Conservation (phyloP, 1,140 invertebrate species). For the Brachionus sp. region DNA sequence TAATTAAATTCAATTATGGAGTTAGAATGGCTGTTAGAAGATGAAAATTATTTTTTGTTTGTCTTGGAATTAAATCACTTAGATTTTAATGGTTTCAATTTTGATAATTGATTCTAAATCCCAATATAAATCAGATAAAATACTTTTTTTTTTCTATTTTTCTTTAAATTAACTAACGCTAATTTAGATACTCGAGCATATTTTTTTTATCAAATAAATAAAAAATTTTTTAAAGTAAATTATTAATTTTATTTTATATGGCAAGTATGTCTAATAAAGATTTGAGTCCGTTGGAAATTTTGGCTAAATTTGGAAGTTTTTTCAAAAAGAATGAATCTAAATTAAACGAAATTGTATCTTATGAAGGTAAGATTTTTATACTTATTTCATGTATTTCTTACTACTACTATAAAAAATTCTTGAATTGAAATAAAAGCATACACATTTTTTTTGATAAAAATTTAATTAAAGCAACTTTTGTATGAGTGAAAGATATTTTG, state of each 20-base stretch:
- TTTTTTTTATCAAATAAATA: neutral
- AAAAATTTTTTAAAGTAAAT: neutral
- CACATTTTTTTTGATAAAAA: too few relatives aligned
- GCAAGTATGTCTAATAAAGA: neutral
- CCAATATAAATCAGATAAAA: constrained; percentile 10
- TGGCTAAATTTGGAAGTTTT: constrained; percentile 17
- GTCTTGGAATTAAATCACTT: constrained; percentile 18
- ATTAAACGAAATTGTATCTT: neutral
- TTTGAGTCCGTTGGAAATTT: neutral
- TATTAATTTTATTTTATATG: neutral
- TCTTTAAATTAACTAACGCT: neutral
- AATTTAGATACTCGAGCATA: neutral
- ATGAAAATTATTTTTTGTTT: neutral
- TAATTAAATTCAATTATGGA: neutral
- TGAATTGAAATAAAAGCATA: too few relatives aligned
- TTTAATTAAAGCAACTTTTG: too few relatives aligned
- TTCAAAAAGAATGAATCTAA: constrained; percentile 18
- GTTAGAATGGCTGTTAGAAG: neutral
- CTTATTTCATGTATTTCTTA: neutral
- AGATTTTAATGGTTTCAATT: constrained; percentile 19
- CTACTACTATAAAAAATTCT: too few relatives aligned
- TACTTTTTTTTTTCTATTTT: neutral
- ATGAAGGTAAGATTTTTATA: neutral
- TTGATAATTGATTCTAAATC: constrained; percentile 42
- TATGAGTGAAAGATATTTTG: too few relatives aligned